phyloP scores from a whole-genome alignment of 2,113 vertebrate species.

The Takifugu bimaculatus region DNA sequence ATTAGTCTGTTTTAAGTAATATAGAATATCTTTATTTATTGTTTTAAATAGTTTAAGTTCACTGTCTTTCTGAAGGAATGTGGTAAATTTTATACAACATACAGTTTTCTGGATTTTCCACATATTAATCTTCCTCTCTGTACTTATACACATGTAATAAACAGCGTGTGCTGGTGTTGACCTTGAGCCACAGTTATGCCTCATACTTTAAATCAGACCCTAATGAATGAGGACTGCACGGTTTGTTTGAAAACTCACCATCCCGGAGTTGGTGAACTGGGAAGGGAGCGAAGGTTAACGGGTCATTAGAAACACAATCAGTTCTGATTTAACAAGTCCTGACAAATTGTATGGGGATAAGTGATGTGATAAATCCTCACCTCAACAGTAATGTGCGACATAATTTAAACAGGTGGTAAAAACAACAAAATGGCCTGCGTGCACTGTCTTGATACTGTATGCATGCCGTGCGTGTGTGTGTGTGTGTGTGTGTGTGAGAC shows the following conservation, averaged over 20 bases:
- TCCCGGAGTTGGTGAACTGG: not conserved
- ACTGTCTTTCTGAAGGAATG: not conserved
- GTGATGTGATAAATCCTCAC: not conserved
- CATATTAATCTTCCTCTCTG: not conserved
- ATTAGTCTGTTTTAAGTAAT: slow-evolving; percentile 26
- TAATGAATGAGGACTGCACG: no score
- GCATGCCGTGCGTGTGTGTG: slow-evolving; percentile 21
- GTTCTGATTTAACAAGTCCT: slow-evolving; percentile 2
- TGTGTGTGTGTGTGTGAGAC: slow-evolving; percentile 24
- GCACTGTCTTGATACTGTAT: not conserved
- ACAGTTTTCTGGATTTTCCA: not conserved
- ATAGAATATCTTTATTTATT: slow-evolving; percentile 12
- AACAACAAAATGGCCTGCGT: no score
- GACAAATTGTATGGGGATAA: slow-evolving; percentile 11
- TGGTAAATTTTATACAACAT: not conserved
- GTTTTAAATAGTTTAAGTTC: not conserved
- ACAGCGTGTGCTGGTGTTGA: no score
- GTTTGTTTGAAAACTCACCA: slow-evolving; percentile 10
- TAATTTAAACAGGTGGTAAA: slow-evolving; percentile 4
- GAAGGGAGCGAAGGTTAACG: not conserved
- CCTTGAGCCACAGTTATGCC: no score
- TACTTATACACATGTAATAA: not conserved
- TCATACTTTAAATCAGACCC: no score
- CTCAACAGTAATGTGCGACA: not conserved
- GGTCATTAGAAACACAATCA: not conserved